phyloP scores from a whole-genome alignment of 2,797 vertebrate species.

The Arctocebus calabarensis region DNA sequence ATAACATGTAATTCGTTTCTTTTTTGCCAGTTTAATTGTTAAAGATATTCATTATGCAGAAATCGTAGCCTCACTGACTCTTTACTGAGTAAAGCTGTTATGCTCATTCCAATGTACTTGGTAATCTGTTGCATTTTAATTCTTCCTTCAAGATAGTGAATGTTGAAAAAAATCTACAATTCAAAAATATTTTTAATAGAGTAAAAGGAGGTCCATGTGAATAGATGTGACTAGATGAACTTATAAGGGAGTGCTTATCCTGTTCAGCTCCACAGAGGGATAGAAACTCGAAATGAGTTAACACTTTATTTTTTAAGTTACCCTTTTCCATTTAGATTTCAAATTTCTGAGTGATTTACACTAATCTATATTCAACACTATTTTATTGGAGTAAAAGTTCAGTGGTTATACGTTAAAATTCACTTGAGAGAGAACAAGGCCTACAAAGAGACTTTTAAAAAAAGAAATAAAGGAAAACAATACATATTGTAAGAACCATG shows the following conservation, averaged over 20 bases:
- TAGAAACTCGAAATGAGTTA: conserved; percentile 69
- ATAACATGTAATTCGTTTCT: conserved; percentile 43
- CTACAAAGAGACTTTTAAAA: not conserved
- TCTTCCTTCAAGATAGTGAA: conserved; percentile 44
- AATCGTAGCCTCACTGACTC: conserved; percentile 32
- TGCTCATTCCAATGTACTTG: conserved; percentile 16
- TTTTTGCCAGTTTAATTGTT: conserved; percentile 54
- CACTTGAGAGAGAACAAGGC: conserved; percentile 51
- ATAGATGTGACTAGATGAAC: not conserved
- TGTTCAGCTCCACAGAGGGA: not conserved
- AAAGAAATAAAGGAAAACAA: not conserved
- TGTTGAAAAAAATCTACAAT: conserved; percentile 55
- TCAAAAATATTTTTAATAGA: conserved; percentile 62
- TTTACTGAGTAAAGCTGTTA: conserved; percentile 51
- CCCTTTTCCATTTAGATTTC: conserved; percentile 59
- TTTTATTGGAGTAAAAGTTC: conserved; percentile 69
- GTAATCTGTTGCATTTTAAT: conserved; percentile 68
- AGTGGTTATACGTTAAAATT: conserved; percentile 61
- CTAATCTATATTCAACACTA: conserved; percentile 63
- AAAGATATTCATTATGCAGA: conserved; percentile 69
- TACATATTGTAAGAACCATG: conserved; percentile 14
- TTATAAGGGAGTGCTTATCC: conserved; percentile 14
- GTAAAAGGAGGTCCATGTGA: conserved; percentile 18
- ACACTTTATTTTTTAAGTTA: conserved; percentile 60
- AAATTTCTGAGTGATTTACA: conserved; percentile 55